These are phyloP conservation scores for Athalia circularis DNA, from an alignment of 2,888 invertebrate species.

Conservation along the genomic window DNA sequence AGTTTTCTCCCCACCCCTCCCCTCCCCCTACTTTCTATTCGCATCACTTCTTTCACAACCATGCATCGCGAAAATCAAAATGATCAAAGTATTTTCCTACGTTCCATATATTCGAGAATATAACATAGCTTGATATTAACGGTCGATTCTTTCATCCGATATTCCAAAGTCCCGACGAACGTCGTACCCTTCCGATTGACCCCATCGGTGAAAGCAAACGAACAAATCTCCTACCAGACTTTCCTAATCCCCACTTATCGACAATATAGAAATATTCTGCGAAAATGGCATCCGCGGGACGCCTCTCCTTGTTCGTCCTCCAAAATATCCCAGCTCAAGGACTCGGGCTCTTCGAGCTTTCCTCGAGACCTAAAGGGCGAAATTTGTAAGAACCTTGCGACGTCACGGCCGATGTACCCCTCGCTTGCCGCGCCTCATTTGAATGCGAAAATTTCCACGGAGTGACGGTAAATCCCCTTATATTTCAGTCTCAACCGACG, in stretches of 20 bases:
- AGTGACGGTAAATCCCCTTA: slow-evolving; percentile 31
- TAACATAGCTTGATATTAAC: too few relatives aligned
- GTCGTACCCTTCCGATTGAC: slow-evolving; percentile 6
- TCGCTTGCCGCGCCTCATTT: slow-evolving; percentile 12
- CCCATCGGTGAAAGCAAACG: neutral
- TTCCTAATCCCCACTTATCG: slow-evolving; percentile 39
- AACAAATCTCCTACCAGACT: slow-evolving; percentile 38
- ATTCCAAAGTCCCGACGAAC: neutral
- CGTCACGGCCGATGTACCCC: slow-evolving; percentile 25
- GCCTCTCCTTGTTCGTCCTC: neutral
- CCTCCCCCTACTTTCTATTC: neutral
- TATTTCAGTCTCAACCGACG: slow-evolving; percentile 21
- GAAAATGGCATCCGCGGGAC: neutral
- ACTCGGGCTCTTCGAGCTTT: neutral
- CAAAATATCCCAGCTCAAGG: neutral
- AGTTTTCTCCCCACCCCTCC: slow-evolving; percentile 4
- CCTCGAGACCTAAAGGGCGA: slow-evolving; percentile 3
- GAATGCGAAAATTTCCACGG: slow-evolving; percentile 19
- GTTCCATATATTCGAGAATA: too few relatives aligned
- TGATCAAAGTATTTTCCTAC: slow-evolving; percentile 16
- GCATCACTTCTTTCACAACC: neutral
- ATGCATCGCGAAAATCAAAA: neutral
- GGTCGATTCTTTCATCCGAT: neutral
- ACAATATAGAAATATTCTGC: slow-evolving; percentile 33
- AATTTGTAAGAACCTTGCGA: slow-evolving; percentile 33